Base-by-base conservation (phyloP, 2,113 vertebrate species). In the Eleginops maclovinus region DNA sequence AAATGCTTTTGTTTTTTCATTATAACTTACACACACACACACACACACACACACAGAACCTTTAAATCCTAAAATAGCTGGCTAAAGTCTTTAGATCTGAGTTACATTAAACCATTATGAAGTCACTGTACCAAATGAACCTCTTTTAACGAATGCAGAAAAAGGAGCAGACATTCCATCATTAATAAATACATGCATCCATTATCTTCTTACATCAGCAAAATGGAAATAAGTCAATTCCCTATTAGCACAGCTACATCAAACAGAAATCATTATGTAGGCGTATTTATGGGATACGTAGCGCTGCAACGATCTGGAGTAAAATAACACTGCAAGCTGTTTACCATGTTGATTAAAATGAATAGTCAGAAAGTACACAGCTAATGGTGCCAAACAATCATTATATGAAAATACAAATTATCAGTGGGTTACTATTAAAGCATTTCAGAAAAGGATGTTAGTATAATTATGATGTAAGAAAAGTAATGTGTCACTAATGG, bases 101-200 rank as follows among this genome's bases (percentile, higher is more conserved):
- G 59, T 53, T 40, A 74, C 63, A 64, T 56, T 13, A 63, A 75
- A 76, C 82, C 74, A 81, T 71, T 83, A 40, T 60, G 56, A 76
- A 47, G 28, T 65, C 58, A 75, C 44, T 77, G 84, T 81, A 76
- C 85, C 81, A 60, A 86, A 86, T 72, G 22, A 82, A 81, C 83
- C 82, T 36, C 31, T 82, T 70, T 72, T 17, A 73, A 75, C 46
- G 21, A 75, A 87, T 64, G 62, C 66, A 76, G 66, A 73, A 74
- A 53, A 26, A 64, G 61, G 60, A 85, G 85, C 74, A 74, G 61
- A 88, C 85, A 92, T 89, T 90, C 87, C 87, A 87, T 89, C 75
- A 84, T 87, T 87, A 92, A 94, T 94, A 93, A 94, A 94, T 94
- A 94, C 92, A 94, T 91, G 92, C 92, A 91, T 90, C 84, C 84